Base-by-base conservation (phyloP, 2,113 vertebrate genomes). In the Loxodonta africana region DNA sequence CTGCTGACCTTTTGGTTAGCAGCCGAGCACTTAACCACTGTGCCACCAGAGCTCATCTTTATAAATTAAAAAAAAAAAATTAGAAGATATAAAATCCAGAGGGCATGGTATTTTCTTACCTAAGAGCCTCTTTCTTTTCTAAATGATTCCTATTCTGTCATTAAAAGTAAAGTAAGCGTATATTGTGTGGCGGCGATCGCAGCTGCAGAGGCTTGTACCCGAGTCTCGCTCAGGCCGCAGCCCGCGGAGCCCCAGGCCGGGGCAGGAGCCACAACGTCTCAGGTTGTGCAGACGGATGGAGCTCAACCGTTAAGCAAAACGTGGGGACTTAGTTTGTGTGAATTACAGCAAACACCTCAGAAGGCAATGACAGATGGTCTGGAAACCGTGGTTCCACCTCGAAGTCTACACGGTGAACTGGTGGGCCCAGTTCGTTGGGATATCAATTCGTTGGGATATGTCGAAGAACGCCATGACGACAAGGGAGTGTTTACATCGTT, bases 401-500 rank as follows among this genome's bases (percentile, higher is more conserved):
- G 99, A 98, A 99, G 99, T 97, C 98, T 99, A 60, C 99, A 99
- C 98, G 99, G 99, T 28, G 99, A 99, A 93, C 99, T 99, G 9
- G 99, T 99, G 99, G 99, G 99, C 98, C 99, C 99, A 17, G 99
- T 99, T 97, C 99, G 99, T 96, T 98, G 99, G 99, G 99, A 99
- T 97, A 99, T 99, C n/a, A n/a, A n/a, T 99, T 97, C 99, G 99
- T 96, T 98, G 99, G 99, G 99, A 99, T 97, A 99, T 99, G 99
- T 97, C 99, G 97, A 99, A 99, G 98, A 99, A 99, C 98, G 99
- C 99, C 82, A 99, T 99, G 99, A 99, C 99, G 0, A 99, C 99
- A 37, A 37, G 37, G 37, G 37, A 37, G 37, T 37, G 37, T 37
- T 37, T 37, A 37, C 37, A 37, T 37, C 99, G 99, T 82, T 99